phyloP scores from a whole-genome alignment of 2,888 invertebrate genomes.

The Parnassius smintheus region DNA sequence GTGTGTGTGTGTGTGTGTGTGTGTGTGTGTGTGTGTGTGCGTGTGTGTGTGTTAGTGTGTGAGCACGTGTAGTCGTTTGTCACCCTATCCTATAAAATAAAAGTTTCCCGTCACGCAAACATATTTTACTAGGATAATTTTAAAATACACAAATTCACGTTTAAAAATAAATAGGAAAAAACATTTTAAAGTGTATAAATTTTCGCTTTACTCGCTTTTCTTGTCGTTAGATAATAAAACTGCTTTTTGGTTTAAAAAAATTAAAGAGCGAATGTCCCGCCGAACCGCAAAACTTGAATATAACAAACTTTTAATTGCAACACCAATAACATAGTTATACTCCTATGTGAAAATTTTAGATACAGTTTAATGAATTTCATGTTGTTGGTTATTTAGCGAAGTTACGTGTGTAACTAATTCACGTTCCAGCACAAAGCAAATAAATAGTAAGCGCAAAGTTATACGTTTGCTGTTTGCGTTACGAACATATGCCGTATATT shows the following conservation, averaged over 20 bases:
- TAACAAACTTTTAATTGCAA: conserved; percentile 79
- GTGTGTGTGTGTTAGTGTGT: too few relatives aligned
- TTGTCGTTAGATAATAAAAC: not conserved
- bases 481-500: conserved; percentile 12
- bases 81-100: too few relatives aligned
- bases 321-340: conserved; percentile 61
- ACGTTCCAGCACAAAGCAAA: conserved; percentile 43
- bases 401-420: conserved; percentile 46
- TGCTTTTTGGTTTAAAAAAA: conserved; percentile 6
- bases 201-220: not conserved
- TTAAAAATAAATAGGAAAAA: too few relatives aligned
- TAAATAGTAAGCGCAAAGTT: conserved; percentile 40
- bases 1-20: too few relatives aligned
- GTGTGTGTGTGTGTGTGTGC: too few relatives aligned
- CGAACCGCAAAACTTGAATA: conserved; percentile 13
- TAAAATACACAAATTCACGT: too few relatives aligned
- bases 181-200: too few relatives aligned
- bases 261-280: conserved; percentile 4
- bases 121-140: too few relatives aligned
- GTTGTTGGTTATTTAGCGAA: conserved; percentile 49
- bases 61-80: too few relatives aligned
- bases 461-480: conserved; percentile 32
- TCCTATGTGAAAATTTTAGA: conserved; percentile 69
- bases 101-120: too few relatives aligned
- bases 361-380: too few relatives aligned